Percentiles rank a stretch among this genome's conserved stretches.
Evolutionary conservation across 2,888 invertebrate species (phyloP).

Genomic region (Kryphioiulus occultus): DNA sequence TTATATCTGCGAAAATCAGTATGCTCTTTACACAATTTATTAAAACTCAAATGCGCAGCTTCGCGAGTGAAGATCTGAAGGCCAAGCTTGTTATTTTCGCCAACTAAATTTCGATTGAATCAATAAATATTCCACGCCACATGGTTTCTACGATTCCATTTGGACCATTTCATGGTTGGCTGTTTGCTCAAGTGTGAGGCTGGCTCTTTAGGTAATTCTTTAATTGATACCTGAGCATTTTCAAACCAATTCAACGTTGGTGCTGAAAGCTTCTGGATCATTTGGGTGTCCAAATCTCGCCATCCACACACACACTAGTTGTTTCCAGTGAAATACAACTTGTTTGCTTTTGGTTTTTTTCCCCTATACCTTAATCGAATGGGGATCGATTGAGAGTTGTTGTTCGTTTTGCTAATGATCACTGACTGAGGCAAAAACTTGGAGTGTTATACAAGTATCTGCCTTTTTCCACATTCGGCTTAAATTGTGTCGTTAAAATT

Average conservation of each 20-base stretch:
- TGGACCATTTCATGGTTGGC: background rate
- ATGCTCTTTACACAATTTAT: too few species aligned
- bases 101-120: too few species aligned
- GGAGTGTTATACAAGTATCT: background rate
- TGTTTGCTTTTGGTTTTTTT: background rate
- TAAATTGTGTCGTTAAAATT: conserved; percentile 35
- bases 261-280: conserved; percentile 2
- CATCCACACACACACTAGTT: background rate
- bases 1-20: too few species aligned
- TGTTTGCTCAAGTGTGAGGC: background rate
- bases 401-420: conserved; percentile 31
- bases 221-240: background rate
- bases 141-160: background rate
- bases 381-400: conserved; percentile 9
- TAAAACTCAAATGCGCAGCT: too few species aligned
- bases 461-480: background rate
- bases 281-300: background rate
- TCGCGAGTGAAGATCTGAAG: too few species aligned
- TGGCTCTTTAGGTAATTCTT: background rate
- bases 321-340: conserved; percentile 26
- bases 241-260: background rate
- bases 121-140: background rate
- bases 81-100: too few species aligned
- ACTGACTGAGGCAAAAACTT: background rate
- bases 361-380: background rate